Evolutionary conservation across 2,113 vertebrate species (phyloP), one percentile per base, ranked within the genome.

Genomic region (Chauna torquata): DNA sequence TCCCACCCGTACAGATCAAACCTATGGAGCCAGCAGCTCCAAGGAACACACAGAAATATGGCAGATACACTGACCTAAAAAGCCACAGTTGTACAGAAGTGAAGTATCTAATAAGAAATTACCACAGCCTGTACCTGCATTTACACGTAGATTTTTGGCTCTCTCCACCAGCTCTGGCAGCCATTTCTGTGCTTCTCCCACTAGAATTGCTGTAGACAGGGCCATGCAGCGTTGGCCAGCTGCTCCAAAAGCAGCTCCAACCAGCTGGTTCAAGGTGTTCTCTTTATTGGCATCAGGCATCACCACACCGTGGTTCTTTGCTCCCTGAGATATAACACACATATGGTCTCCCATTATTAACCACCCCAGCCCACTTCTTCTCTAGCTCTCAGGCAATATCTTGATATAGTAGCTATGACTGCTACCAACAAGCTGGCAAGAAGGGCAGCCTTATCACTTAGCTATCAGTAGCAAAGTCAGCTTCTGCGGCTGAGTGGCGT

Each of bases 201-300:
- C 99, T 55, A 99, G 96, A 96, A 99, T 94, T 86, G 99, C 99
- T 20, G 99, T 99, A 91, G 99, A 99, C 50, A 99, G 98, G n/a
- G 99, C 99, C 99, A 99, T 99, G 95, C 99, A 99, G 85, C 99
- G 99, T 83, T 99, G 99, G 49, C 99, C 99, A 19, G 99, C 99
- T 66, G 99, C 99, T 95, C 99, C 99, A 81, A 99, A 99, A 44
- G 99, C 99, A 49, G 99, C 99, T 32, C 99, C 99, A 86, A 99
- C 99, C 70, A 99, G 98, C 97, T 99, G 99, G 97, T 99, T 99
- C 94, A 99, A 97, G 6, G 99, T 99, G 97, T 99, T 99, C 98
- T 99, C 99, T 94, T 99, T 99, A 97, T 99, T 99, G 96, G 99
- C 99, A 97, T 99, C 99, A 13, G 99, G 99, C 99, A 99, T 99